Evolutionary conservation across 1,140 invertebrate genomes (phyloP).

Genomic region (Phymastichus coffea): DNA sequence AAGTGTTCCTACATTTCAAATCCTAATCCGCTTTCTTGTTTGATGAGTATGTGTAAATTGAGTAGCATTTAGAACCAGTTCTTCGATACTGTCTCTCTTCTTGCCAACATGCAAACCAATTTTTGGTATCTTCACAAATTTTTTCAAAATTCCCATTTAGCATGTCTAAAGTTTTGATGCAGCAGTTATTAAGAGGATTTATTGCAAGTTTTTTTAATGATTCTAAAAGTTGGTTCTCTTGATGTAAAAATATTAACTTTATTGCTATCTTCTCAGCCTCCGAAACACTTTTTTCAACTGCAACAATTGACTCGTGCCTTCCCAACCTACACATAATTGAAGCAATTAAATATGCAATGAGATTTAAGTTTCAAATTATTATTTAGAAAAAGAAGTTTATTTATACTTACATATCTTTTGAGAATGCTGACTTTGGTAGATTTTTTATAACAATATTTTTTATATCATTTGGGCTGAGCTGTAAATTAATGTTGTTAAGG

Average conservation of each 20-base stretch:
- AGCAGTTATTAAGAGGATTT: background rate
- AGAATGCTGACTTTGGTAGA: background rate
- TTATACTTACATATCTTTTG: background rate
- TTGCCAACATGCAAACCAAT: slow-evolving; percentile 3
- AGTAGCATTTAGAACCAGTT: background rate
- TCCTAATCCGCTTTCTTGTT: slow-evolving; percentile 10
- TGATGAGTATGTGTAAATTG: slow-evolving; percentile 10
- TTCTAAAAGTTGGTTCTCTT: background rate
- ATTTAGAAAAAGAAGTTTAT: background rate
- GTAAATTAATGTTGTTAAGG: background rate
- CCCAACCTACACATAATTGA: background rate
- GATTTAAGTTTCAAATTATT: background rate
- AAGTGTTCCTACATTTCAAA: background rate
- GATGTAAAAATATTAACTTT: background rate
- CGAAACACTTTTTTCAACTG: background rate
- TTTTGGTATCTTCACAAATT: background rate
- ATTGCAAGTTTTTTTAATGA: background rate
- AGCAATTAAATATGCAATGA: background rate
- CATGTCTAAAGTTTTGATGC: background rate
- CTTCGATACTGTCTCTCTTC: slow-evolving; percentile 13
- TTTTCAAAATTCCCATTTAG: background rate
- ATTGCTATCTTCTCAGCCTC: background rate
- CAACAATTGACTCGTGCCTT: background rate
- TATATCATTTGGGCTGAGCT: background rate
- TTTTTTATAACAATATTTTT: background rate